phyloP scores from a whole-genome alignment of 2,113 vertebrate species.

The Suncus etruscus region DNA sequence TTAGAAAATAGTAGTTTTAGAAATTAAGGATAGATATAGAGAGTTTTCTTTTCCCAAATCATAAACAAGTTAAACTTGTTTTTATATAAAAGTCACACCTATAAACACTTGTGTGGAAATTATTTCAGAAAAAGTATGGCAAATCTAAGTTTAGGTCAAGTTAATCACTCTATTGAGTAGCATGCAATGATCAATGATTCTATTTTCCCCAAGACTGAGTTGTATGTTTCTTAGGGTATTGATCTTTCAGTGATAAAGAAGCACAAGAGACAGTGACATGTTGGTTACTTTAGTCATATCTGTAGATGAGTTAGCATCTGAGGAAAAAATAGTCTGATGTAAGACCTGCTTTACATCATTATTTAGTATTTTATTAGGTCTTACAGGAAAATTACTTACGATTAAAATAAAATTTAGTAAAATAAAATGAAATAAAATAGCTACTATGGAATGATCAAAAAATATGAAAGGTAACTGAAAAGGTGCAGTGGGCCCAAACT shows the following conservation, averaged over 20 bases:
- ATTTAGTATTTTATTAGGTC: background rate
- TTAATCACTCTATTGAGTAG: background rate
- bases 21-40: background rate
- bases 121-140: conserved; percentile 30
- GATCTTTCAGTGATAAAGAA: background rate
- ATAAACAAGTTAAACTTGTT: conserved; percentile 46
- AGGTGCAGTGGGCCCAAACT: background rate
- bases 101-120: conserved; percentile 40
- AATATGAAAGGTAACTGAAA: conserved; percentile 64
- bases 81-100: background rate
- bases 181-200: background rate
- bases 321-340: background rate
- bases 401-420: background rate
- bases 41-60: conserved; percentile 44
- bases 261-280: background rate
- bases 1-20: conserved; percentile 54
- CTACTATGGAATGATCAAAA: background rate
- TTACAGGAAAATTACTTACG: background rate
- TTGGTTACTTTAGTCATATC: background rate
- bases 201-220: background rate
- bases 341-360: background rate
- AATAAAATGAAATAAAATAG: conserved; percentile 10
- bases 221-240: background rate
- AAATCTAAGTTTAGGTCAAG: conserved; percentile 20
- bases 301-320: background rate